A percentile compares a stretch with the other conserved stretches of the same genome.
Evolutionary conservation across 1,140 invertebrate species (phyloP).

Genomic region (Magallana angulata): DNA sequence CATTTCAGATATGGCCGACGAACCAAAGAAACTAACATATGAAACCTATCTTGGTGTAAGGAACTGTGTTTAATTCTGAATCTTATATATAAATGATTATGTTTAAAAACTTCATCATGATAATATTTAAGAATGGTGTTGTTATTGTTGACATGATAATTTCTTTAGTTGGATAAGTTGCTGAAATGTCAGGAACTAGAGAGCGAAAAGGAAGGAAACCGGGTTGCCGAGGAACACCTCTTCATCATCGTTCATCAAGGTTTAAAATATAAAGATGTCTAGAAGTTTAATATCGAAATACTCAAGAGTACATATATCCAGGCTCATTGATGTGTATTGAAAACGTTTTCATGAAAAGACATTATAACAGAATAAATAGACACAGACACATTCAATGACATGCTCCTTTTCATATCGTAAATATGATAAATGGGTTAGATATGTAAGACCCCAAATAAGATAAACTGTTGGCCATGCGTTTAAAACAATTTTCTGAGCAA

Average conservation of each 20-base stretch:
- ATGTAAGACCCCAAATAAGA: no score
- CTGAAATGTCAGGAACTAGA: background rate
- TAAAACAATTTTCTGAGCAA: no score
- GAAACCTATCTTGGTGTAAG: constrained; percentile 24
- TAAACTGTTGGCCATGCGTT: no score
- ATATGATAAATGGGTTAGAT: no score
- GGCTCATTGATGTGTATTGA: background rate
- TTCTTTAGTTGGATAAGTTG: background rate
- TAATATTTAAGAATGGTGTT: background rate
- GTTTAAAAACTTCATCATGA: background rate
- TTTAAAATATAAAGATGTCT: background rate
- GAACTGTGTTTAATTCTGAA: background rate
- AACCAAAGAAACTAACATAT: background rate
- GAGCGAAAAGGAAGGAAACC: constrained; percentile 21
- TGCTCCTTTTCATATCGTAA: no score
- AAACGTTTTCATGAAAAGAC: background rate
- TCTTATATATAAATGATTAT: background rate
- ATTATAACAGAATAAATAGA: no score
- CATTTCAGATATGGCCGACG: background rate
- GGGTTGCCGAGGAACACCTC: constrained; percentile 39
- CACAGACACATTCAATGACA: no score
- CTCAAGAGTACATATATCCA: no score
- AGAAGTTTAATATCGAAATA: no score
- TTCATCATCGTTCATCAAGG: constrained; percentile 49
- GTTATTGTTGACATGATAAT: background rate